Evolutionary conservation across 2,888 invertebrate genomes (phyloP).

Genomic region (Trachelus troglodyta): DNA sequence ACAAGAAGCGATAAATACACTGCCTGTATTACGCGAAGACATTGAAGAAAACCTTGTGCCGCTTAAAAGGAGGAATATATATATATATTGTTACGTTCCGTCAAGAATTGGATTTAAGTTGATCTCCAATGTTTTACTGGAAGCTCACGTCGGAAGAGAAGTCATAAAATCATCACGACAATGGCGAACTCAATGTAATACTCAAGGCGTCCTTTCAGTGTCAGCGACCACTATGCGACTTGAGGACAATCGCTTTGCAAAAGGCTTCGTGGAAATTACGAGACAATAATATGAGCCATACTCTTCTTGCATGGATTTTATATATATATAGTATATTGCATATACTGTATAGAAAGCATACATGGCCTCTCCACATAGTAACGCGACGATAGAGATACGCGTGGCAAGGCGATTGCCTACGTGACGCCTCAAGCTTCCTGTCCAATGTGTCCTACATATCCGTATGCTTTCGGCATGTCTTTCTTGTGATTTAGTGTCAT

Average conservation of each 20-base stretch:
- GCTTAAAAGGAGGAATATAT: background rate
- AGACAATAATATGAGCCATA: slow-evolving; percentile 41
- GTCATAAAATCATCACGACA: background rate
- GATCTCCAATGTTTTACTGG: background rate
- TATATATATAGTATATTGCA: background rate
- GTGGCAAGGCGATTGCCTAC: slow-evolving; percentile 56
- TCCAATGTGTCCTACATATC: slow-evolving; percentile 52
- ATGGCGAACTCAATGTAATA: slow-evolving; percentile 28
- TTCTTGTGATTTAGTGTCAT: background rate
- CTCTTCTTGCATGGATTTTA: background rate
- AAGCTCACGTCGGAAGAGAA: background rate
- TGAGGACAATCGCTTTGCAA: slow-evolving; percentile 39
- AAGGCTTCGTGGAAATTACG: slow-evolving; percentile 32
- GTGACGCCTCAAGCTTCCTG: slow-evolving; percentile 55
- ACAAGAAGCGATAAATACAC: background rate
- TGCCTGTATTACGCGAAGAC: background rate
- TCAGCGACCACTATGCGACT: slow-evolving; percentile 51
- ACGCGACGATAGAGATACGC: slow-evolving; percentile 48
- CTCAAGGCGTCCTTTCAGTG: slow-evolving; percentile 51
- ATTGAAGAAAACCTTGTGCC: background rate
- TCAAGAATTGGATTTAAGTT: background rate
- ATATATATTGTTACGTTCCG: background rate
- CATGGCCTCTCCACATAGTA: slow-evolving; percentile 37
- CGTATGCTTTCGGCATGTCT: slow-evolving; percentile 6
- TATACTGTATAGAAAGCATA: slow-evolving; percentile 40